Base-by-base conservation (phyloP, 2,888 invertebrate genomes). In the Dicranocentrus wangi region DNA sequence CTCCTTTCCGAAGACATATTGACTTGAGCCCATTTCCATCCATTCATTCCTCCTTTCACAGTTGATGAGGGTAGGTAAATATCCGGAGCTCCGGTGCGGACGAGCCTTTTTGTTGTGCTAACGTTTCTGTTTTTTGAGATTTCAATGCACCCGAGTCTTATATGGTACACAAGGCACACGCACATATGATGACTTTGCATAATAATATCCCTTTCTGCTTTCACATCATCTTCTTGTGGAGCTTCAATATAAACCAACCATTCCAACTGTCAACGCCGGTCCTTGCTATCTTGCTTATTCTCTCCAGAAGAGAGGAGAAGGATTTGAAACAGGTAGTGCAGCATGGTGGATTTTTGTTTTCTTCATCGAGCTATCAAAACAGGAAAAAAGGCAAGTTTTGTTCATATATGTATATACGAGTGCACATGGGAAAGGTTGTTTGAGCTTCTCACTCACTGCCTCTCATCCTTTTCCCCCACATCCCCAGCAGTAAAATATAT, bases 311-410 rank as follows among this genome's bases (percentile, higher is more conserved):
- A 17, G 51, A 51, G 19, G 19, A 19, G 19, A 17, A 51, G 51
- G 51, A n/a, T n/a, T n/a, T n/a, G n/a, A n/a, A 51, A 51, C 51
- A 51, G 51, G 51, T 51, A 51, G 47, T 47, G n/a, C 17, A 51
- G 2, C 51, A 19, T 51, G 19, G n/a, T 51, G 51, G 17, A 19
- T 19, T 19, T 17, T 17, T 51, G 19, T 19, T 19, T 19, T 32
- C n/a, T 17, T 32, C 32, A 32, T 32, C 3, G 32, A 7, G 32
- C 32, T 32, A 7, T 32, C 32, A 32, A 7, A 32, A 32, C 32
- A 10, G 32, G 5, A 32, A 10, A 32, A 10, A 10, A 32, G 32
- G 32, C 32, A 32, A 10, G n/a, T n/a, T n/a, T n/a, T n/a, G n/a
- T n/a, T n/a, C n/a, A n/a, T n/a, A n/a, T n/a, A n/a, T n/a, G n/a